These are phyloP conservation scores for Microctenopoma steveboyesi DNA, from an alignment of 2,797 vertebrate species.

Conservation along the genomic window DNA sequence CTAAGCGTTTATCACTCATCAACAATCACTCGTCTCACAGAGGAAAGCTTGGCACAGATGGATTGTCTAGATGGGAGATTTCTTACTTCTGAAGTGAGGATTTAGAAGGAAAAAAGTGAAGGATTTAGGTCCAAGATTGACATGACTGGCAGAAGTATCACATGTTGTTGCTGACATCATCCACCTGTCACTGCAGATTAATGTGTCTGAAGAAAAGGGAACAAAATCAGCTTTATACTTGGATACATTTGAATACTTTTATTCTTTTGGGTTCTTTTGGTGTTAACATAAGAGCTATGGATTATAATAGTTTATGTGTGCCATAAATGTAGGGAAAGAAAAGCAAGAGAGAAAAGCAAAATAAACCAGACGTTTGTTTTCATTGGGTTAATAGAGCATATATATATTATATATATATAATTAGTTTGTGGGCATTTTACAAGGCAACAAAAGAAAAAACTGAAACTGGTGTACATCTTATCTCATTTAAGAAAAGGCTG, in stretches of 20 bases:
- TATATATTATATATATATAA: too few relatives aligned
- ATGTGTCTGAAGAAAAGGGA: constrained; percentile 20
- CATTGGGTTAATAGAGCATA: too few relatives aligned
- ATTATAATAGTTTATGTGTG: too few relatives aligned
- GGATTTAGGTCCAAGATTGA: constrained; percentile 65
- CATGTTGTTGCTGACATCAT: constrained; percentile 46
- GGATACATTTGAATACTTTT: neutral
- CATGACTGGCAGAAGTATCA: constrained; percentile 55
- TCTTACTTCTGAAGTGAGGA: constrained; percentile 61
- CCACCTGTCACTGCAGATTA: constrained; percentile 58
- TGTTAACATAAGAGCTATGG: too few relatives aligned
- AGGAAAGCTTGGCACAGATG: constrained; percentile 56
- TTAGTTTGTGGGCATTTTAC: neutral
- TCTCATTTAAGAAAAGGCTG: neutral
- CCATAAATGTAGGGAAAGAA: too few relatives aligned
- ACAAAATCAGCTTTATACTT: neutral
- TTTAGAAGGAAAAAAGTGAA: constrained; percentile 60
- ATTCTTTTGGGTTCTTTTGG: too few relatives aligned
- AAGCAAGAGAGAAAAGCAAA: too few relatives aligned
- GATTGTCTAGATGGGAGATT: constrained; percentile 59
- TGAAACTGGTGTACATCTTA: neutral
- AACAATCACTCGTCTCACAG: constrained; percentile 54
- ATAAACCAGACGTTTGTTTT: too few relatives aligned
- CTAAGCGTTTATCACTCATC: constrained; percentile 67
- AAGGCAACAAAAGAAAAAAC: too few relatives aligned